These are phyloP conservation scores for Euphydryas editha DNA, from an alignment of 2,888 invertebrate genomes.

Conservation along the genomic window DNA sequence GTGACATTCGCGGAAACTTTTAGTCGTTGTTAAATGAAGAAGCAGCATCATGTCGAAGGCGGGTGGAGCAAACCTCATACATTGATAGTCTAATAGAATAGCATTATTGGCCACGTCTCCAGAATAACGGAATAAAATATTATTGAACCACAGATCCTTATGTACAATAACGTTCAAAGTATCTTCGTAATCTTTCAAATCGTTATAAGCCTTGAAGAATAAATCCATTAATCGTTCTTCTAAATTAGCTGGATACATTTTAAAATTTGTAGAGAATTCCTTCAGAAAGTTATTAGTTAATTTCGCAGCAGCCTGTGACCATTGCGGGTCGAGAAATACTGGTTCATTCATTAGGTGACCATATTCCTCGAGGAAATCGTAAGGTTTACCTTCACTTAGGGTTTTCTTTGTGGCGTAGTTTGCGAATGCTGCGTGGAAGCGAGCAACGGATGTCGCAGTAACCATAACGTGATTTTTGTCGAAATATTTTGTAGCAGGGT, in stretches of 20 bases:
- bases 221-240: constrained; percentile 50
- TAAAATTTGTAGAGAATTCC: constrained; percentile 56
- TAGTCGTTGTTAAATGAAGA: too few relatives aligned
- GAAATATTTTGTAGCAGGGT: constrained; percentile 49
- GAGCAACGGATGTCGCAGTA: constrained; percentile 56
- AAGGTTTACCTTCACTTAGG: constrained; percentile 38
- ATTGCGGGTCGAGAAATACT: constrained; percentile 57
- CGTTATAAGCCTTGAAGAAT: constrained; percentile 57
- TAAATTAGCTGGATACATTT: constrained; percentile 46
- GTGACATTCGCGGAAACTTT: constrained; percentile 46
- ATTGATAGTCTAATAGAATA: constrained; percentile 66
- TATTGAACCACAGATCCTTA: constrained; percentile 70
- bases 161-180: constrained; percentile 65
- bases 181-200: constrained; percentile 50
- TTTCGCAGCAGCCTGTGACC: constrained; percentile 61
- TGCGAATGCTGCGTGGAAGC: constrained; percentile 67
- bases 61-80: too few relatives aligned
- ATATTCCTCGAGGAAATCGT: constrained; percentile 53
- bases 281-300: constrained; percentile 56
- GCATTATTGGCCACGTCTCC: constrained; percentile 54
- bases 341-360: constrained; percentile 54
- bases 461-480: constrained; percentile 57
- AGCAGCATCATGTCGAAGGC: too few relatives aligned
- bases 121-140: constrained; percentile 66
- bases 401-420: constrained; percentile 58